phyloP scores from a whole-genome alignment of 2,797 vertebrate genomes.

The Fringilla coelebs region DNA sequence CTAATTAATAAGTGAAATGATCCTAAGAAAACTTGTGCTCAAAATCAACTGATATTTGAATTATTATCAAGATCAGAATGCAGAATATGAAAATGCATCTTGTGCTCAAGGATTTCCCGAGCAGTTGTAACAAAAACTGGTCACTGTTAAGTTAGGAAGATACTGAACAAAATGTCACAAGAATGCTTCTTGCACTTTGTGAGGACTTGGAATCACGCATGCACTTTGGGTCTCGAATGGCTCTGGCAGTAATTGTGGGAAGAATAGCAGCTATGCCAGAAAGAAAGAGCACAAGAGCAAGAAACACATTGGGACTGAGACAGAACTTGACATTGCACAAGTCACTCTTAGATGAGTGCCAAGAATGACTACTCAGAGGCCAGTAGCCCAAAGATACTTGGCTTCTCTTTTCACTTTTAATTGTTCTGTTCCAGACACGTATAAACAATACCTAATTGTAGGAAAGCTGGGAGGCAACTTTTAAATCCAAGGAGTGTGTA shows the following conservation, averaged over 20 bases:
- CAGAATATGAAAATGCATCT: background rate
- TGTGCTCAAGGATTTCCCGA: background rate
- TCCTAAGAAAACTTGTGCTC: background rate
- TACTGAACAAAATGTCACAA: constrained; percentile 14
- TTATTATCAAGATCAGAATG: background rate
- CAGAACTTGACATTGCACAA: constrained; percentile 25
- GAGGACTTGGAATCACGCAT: constrained; percentile 4
- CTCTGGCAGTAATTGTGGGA: constrained; percentile 29
- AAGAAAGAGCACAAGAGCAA: background rate
- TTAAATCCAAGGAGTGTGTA: background rate
- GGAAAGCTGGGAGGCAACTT: constrained; percentile 2
- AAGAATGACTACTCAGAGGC: constrained; percentile 13
- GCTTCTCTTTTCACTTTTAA: background rate
- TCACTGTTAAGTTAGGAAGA: background rate
- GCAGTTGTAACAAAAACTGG: background rate
- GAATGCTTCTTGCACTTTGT: constrained; percentile 16
- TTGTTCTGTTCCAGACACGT: background rate
- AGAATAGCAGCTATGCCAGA: background rate
- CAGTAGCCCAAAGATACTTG: constrained; percentile 27
- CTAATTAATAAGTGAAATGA: background rate
- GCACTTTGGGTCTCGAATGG: background rate
- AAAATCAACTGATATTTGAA: background rate
- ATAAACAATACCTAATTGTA: constrained; percentile 31
- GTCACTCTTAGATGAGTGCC: background rate
- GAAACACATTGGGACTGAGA: background rate